Base-by-base conservation (phyloP, 1,140 invertebrate genomes). In the Papilio dardanus region DNA sequence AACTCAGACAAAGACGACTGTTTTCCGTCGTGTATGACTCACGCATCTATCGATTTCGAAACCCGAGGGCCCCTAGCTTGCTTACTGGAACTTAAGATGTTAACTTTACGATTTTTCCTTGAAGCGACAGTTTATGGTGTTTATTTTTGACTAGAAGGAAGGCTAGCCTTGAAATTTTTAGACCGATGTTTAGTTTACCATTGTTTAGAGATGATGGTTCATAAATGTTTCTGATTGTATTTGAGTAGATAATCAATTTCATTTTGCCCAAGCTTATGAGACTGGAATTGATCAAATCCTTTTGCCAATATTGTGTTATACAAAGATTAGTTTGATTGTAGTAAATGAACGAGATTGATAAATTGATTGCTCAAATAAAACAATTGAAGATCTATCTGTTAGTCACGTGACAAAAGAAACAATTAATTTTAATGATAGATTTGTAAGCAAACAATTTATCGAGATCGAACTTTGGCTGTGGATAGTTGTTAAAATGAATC, bases 1-100 rank as follows among this genome's bases (percentile, higher is more conserved):
- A 85, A 84, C 79, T 80, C 79, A 85, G 83, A 89, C 86, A 89
- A 88, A 86, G 87, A 82, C 77, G 81, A 74, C 79, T 87, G 83
- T 87, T 88, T 82, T 73, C 80, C 71, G 24, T 46, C 66, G 67
- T 66, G 69, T 81, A 76, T 84, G 80, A 86, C 77, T 82, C 79
- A 83, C 82, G 77, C 83, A 81, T 71, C 58, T 79, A 80, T 78
- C 76, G 77, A 80, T 76, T 79, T 71, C 28, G 10, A 71, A 71
- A 71, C 42, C 28, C 40, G 42, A 37, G 42, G 14, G 40, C 37
- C n/a, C 14, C 24, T 50, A 14, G 31, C 42, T 54, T 71, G 37
- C 33, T 35, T 40, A 35, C 14, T 71, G 24, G 24, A 71, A 42
- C 16, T 71, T 50, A 30, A 50, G 37, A 46, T 46, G 21, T 71